Percentiles rank a stretch among this genome's conserved stretches.
These are phyloP conservation scores for Lepidothrix coronata DNA, from an alignment of 2,113 vertebrate genomes.

Conservation along the genomic window DNA sequence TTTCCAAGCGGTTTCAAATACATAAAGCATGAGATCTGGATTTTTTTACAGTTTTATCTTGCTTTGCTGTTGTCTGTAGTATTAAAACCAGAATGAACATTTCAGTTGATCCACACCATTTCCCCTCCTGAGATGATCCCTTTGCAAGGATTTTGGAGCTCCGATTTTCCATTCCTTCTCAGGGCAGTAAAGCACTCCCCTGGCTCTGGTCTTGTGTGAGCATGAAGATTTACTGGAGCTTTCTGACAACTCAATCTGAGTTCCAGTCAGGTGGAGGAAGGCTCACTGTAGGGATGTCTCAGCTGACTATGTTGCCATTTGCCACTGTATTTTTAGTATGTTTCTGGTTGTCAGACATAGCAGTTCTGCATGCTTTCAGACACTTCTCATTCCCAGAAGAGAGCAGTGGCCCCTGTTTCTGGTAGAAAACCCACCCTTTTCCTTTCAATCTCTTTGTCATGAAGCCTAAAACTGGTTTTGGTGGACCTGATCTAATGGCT, in stretches of 20 bases:
- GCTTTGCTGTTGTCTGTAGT: neutral
- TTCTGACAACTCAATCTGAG: neutral
- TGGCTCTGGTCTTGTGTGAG: neutral
- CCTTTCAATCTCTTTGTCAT: neutral
- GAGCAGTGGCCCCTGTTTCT: neutral
- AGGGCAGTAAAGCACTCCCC: neutral
- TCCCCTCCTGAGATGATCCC: neutral
- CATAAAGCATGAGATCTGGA: neutral
- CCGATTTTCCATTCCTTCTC: constrained; percentile 27
- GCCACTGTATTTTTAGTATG: neutral
- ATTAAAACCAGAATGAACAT: neutral
- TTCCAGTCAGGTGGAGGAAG: neutral
- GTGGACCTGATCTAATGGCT: neutral
- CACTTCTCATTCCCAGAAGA: neutral
- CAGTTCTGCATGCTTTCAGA: neutral
- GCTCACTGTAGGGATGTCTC: neutral
- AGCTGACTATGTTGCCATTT: neutral
- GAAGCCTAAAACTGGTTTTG: neutral
- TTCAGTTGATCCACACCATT: neutral
- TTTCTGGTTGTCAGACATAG: neutral
- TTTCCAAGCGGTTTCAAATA: constrained; percentile 1
- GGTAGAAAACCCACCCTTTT: neutral
- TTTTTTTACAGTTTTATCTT: neutral
- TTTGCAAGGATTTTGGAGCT: constrained; percentile 1
- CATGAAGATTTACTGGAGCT: neutral